A percentile compares a stretch with the other conserved stretches of the same genome.
These are phyloP conservation scores for Planococcus citri DNA, from an alignment of 1,140 invertebrate genomes.

Conservation along the genomic window DNA sequence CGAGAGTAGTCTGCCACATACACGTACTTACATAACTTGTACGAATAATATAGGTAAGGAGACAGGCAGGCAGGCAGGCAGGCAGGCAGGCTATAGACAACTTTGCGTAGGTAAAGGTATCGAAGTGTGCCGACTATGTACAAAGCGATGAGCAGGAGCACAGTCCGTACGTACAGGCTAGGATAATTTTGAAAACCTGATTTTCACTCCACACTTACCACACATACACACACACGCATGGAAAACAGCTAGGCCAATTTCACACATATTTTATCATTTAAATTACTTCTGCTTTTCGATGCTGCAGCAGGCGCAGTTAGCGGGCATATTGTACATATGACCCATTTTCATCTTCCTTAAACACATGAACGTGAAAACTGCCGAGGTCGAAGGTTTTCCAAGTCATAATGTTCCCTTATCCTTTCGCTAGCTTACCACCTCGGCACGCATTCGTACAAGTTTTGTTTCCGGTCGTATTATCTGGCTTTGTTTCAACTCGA, in stretches of 20 bases:
- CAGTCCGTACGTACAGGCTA: too few relatives aligned
- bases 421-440: conserved; percentile 1
- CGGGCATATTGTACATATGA: background rate
- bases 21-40: too few relatives aligned
- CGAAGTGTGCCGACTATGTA: too few relatives aligned
- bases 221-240: too few relatives aligned
- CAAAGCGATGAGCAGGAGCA: too few relatives aligned
- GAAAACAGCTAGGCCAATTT: background rate
- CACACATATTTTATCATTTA: background rate
- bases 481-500: conserved; percentile 2
- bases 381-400: background rate
- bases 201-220: too few relatives aligned
- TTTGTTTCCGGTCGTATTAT: conserved; percentile 2
- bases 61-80: too few relatives aligned
- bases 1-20: too few relatives aligned
- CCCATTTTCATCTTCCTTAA: background rate
- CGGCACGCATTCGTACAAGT: conserved; percentile 1
- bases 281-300: background rate
- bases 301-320: background rate
- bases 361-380: background rate
- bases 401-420: conserved; percentile 3
- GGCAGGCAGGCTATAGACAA: too few relatives aligned
- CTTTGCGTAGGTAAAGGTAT: too few relatives aligned
- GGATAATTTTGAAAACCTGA: too few relatives aligned
- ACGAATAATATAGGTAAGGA: too few relatives aligned